Percentiles rank a stretch among this genome's conserved stretches.
These are phyloP conservation scores for Drosophila subobscura DNA, from an alignment of 1,140 invertebrate genomes.

Conservation along the genomic window DNA sequence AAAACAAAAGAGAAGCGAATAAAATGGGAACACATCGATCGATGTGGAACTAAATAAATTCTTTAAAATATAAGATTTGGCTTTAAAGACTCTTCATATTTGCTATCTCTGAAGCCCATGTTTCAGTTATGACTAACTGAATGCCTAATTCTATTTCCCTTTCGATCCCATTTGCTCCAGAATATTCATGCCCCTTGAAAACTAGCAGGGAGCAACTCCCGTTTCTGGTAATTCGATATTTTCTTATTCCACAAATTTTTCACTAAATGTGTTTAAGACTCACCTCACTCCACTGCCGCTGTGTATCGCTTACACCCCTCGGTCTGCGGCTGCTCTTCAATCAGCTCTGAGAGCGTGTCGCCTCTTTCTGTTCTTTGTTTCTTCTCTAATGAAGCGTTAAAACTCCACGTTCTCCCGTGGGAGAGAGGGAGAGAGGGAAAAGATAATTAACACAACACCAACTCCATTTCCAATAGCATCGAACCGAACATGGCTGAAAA, in stretches of 20 bases:
- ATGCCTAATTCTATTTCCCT: constrained; percentile 28
- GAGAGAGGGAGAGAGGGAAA: not conserved
- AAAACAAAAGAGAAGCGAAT: not conserved
- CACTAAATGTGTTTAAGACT: constrained; percentile 38
- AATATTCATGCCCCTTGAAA: constrained; percentile 23
- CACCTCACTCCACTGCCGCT: constrained; percentile 3
- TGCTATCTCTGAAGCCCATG: constrained; percentile 14
- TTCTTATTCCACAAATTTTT: constrained; percentile 32
- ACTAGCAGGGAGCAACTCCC: constrained; percentile 18
- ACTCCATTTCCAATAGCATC: constrained; percentile 32
- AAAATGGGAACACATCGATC: not conserved
- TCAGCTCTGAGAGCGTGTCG: not conserved
- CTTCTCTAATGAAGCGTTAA: constrained; percentile 74
- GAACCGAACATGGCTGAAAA: constrained; percentile 1
- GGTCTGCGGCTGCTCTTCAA: constrained; percentile 5
- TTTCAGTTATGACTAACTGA: constrained; percentile 54
- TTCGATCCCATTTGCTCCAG: constrained; percentile 9
- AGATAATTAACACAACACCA: constrained; percentile 76
- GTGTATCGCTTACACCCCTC: constrained; percentile 50
- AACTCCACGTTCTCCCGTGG: constrained; percentile 43
- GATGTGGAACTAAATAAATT: not conserved
- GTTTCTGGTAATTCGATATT: constrained; percentile 62
- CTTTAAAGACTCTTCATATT: not conserved
- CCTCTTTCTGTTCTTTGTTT: constrained; percentile 6
- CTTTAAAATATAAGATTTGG: not conserved